Percentiles rank a stretch among this genome's conserved stretches.
These are phyloP conservation scores for Ommatoiulus sabulosus DNA, from an alignment of 2,888 invertebrate species.

Conservation along the genomic window DNA sequence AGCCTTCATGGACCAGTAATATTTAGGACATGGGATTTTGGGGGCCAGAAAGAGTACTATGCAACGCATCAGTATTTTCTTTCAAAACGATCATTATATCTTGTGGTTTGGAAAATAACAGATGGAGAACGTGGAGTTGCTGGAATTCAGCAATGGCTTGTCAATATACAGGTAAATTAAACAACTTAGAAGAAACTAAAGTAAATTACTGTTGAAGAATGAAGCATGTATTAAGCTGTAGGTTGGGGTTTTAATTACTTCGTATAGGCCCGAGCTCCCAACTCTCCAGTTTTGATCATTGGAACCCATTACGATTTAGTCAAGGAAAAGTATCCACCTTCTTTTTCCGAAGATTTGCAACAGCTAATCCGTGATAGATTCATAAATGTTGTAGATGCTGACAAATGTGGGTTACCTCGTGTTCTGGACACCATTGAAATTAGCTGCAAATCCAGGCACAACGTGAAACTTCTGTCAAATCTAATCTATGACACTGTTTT, in stretches of 20 bases:
- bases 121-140: constrained; percentile 92
- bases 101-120: constrained; percentile 94
- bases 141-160: constrained; percentile 93
- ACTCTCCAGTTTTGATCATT: constrained; percentile 94
- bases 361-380: constrained; percentile 86
- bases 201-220: not conserved
- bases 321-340: constrained; percentile 73
- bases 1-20: constrained; percentile 82
- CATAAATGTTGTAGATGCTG: constrained; percentile 93
- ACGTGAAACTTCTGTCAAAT: constrained; percentile 88
- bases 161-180: constrained; percentile 83
- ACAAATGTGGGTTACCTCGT: constrained; percentile 93
- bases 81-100: constrained; percentile 91
- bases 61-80: constrained; percentile 99
- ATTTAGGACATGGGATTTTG: constrained; percentile 98
- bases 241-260: constrained; percentile 47
- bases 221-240: not conserved
- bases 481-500: constrained; percentile 94
- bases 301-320: constrained; percentile 96
- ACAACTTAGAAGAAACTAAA: not conserved
- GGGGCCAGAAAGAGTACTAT: constrained; percentile 97
- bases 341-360: constrained; percentile 82
- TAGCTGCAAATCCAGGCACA: constrained; percentile 87
- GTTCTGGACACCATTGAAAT: constrained; percentile 95
- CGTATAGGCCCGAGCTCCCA: constrained; percentile 88